phyloP scores from a whole-genome alignment of 1,140 invertebrate genomes.

The Holcopasites calliopsidis region DNA sequence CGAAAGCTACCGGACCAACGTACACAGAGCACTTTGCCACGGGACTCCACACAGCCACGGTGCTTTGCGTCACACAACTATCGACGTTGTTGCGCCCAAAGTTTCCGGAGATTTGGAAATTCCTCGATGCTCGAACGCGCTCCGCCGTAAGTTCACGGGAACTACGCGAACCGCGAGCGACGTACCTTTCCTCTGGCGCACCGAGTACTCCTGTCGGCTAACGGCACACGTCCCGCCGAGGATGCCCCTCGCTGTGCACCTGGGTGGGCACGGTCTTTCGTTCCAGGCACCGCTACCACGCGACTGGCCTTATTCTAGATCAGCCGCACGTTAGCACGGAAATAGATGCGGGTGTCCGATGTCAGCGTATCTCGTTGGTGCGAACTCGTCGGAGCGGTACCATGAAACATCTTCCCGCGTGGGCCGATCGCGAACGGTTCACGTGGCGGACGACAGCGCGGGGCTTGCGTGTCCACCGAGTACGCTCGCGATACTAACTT shows the following conservation, averaged over 20 bases:
- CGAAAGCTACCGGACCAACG: too few species aligned
- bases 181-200: slow-evolving; percentile 28
- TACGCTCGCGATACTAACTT: slow-evolving; percentile 53
- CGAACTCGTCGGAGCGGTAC: not conserved
- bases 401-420: slow-evolving; percentile 3
- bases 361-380: too few species aligned
- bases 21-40: too few species aligned
- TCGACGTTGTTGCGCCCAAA: slow-evolving; percentile 2
- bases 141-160: slow-evolving; percentile 10
- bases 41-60: not conserved
- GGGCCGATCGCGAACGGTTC: not conserved
- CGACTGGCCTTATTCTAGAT: not conserved
- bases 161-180: not conserved
- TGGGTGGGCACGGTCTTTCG: not conserved
- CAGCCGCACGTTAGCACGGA: slow-evolving; percentile 2
- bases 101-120: not conserved
- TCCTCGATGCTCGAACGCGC: not conserved
- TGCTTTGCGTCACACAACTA: slow-evolving; percentile 6
- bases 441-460: not conserved
- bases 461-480: slow-evolving; percentile 28
- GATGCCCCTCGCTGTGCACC: not conserved
- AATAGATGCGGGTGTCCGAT: slow-evolving; percentile 15
- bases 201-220: slow-evolving; percentile 14
- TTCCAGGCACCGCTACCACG: not conserved
- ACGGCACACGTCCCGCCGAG: not conserved